phyloP scores from a whole-genome alignment of 2,888 invertebrate genomes.

The Artemia sinica region DNA sequence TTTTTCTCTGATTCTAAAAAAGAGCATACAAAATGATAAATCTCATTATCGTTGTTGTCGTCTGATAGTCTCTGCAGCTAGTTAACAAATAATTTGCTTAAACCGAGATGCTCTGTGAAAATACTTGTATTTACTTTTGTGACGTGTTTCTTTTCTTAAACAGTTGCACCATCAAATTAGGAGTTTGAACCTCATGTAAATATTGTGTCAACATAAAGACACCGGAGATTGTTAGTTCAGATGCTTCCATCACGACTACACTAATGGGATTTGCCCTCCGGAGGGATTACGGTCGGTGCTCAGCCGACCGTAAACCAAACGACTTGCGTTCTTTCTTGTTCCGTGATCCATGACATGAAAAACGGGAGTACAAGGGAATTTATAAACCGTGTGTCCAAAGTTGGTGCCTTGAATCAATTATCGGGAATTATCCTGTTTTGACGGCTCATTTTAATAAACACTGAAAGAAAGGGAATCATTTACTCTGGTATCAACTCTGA shows the following conservation, averaged over 20 bases:
- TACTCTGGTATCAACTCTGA: too few relatives aligned
- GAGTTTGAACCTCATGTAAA: too few relatives aligned
- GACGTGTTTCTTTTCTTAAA: too few relatives aligned
- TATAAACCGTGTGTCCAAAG: constrained; percentile 6
- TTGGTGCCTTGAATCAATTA: neutral
- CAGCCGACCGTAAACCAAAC: constrained; percentile 6
- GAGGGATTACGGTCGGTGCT: constrained; percentile 8
- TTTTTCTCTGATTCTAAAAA: too few relatives aligned
- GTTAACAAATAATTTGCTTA: too few relatives aligned
- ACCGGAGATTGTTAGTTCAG: constrained; percentile 13
- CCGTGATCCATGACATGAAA: constrained; percentile 8
- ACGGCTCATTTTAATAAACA: neutral
- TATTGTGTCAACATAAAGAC: constrained; percentile 9
- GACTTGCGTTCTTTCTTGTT: neutral
- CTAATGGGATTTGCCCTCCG: constrained; percentile 14
- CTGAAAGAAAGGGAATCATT: too few relatives aligned
- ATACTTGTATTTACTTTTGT: too few relatives aligned
- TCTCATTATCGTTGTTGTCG: too few relatives aligned
- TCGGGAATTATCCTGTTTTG: constrained; percentile 1
- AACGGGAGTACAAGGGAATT: constrained; percentile 4
- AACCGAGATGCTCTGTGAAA: too few relatives aligned
- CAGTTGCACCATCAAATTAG: too few relatives aligned
- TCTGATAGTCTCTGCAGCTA: too few relatives aligned
- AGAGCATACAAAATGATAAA: too few relatives aligned
- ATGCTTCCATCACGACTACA: constrained; percentile 13